phyloP scores from a whole-genome alignment of 1,140 invertebrate species.

The Pentalonia nigronervosa region DNA sequence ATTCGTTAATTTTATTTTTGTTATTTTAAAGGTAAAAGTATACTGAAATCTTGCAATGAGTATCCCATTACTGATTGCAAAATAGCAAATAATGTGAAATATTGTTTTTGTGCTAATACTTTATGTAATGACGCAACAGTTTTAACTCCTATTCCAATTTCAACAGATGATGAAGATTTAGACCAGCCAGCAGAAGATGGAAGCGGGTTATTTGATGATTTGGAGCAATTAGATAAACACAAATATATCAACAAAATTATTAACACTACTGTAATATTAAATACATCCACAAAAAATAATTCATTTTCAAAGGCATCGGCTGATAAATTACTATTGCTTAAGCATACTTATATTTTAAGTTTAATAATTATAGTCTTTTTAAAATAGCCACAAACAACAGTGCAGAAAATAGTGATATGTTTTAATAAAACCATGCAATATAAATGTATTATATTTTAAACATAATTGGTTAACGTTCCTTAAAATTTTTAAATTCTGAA shows the following conservation, averaged over 20 bases:
- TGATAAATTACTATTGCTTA: constrained; percentile 29
- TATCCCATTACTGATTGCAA: constrained; percentile 28
- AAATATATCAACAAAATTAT: not conserved
- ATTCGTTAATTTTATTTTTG: not conserved
- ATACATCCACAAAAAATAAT: constrained; percentile 1
- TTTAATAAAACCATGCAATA: not conserved
- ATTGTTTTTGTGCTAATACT: constrained; percentile 46
- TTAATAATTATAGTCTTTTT: not conserved
- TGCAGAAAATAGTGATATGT: not conserved
- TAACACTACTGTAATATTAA: not conserved
- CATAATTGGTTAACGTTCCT: not conserved
- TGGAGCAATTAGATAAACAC: constrained; percentile 23
- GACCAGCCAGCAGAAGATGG: constrained; percentile 40
- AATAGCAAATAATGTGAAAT: constrained; percentile 42
- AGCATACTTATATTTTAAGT: constrained; percentile 12
- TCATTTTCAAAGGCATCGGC: constrained; percentile 5
- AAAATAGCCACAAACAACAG: not conserved
- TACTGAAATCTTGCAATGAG: constrained; percentile 22
- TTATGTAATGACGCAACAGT: constrained; percentile 41
- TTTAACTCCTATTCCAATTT: not conserved
- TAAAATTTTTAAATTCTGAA: not conserved
- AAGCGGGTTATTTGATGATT: constrained; percentile 42
- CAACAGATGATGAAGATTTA: constrained; percentile 52
- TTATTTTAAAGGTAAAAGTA: constrained; percentile 29
- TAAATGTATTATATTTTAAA: not conserved